These are phyloP conservation scores for Cepaea nemoralis DNA, from an alignment of 1,140 invertebrate species.

Conservation along the genomic window DNA sequence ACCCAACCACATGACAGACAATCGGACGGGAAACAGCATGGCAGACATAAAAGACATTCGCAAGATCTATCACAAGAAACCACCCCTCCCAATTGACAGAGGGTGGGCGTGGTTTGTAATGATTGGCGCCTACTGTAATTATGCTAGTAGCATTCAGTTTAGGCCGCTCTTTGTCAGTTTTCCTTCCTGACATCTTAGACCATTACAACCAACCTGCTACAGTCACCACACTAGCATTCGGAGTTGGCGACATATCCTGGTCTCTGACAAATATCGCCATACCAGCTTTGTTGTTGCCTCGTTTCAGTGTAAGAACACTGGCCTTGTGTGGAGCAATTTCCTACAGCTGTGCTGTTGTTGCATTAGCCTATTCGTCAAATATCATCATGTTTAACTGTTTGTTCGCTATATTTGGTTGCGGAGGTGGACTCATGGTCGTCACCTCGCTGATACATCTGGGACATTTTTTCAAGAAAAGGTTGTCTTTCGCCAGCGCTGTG, in stretches of 20 bases:
- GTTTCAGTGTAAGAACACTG: background rate
- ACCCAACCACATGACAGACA: no score
- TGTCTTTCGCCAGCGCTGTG: background rate
- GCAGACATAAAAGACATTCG: no score
- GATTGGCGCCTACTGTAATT: background rate
- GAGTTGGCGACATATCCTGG: background rate
- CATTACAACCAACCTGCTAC: background rate
- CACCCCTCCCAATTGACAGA: background rate
- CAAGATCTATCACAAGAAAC: no score
- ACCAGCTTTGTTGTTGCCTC: background rate
- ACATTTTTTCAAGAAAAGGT: constrained; percentile 4
- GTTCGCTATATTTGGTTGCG: background rate
- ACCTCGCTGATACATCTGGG: background rate
- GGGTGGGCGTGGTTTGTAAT: constrained; percentile 5
- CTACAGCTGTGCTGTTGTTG: background rate
- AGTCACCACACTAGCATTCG: background rate
- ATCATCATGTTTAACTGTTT: background rate
- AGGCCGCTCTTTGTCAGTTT: background rate
- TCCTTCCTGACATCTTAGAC: background rate
- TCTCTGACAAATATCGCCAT: background rate
- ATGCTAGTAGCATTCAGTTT: background rate
- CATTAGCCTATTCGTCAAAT: background rate
- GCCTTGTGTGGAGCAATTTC: background rate
- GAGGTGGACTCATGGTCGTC: background rate
- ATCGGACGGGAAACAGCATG: no score